Evolutionary conservation across 1,140 invertebrate genomes (phyloP).

Genomic region (Melitaea cinxia): DNA sequence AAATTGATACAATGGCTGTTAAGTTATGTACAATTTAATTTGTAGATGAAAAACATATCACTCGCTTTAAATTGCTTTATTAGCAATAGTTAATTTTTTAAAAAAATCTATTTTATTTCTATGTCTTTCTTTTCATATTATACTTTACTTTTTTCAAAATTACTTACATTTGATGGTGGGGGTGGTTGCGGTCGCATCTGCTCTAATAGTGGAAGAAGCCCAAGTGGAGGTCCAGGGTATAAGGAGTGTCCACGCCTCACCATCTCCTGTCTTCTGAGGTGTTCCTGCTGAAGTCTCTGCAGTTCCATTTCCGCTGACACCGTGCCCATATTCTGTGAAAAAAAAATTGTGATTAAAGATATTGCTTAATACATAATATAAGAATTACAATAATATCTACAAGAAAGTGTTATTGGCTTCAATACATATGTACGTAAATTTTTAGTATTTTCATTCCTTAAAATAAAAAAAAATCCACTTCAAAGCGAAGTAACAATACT

Average conservation of each 20-base stretch:
- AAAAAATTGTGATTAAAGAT: background rate
- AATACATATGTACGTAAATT: too few relatives aligned
- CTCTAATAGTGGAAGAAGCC: conserved; percentile 63
- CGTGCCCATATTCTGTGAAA: conserved; percentile 67
- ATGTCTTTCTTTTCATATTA: too few relatives aligned
- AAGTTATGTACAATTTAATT: too few relatives aligned
- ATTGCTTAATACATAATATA: background rate
- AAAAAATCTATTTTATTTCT: too few relatives aligned
- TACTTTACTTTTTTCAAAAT: background rate
- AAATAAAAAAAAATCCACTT: background rate
- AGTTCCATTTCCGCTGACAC: conserved; percentile 70
- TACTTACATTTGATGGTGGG: conserved; percentile 58
- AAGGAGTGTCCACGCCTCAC: conserved; percentile 65
- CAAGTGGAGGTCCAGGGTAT: conserved; percentile 66
- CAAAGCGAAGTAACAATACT: conserved; percentile 9
- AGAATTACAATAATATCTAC: too few relatives aligned
- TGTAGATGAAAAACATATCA: too few relatives aligned
- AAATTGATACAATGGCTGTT: too few relatives aligned
- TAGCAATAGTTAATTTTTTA: too few relatives aligned
- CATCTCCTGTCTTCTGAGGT: conserved; percentile 68
- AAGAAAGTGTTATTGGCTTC: too few relatives aligned
- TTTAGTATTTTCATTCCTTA: too few relatives aligned
- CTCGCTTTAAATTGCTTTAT: too few relatives aligned
- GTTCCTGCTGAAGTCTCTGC: conserved; percentile 72
- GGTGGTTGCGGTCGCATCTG: conserved; percentile 71